These are phyloP conservation scores for Drosophila serrata DNA, from an alignment of 1,140 invertebrate genomes.

Conservation along the genomic window DNA sequence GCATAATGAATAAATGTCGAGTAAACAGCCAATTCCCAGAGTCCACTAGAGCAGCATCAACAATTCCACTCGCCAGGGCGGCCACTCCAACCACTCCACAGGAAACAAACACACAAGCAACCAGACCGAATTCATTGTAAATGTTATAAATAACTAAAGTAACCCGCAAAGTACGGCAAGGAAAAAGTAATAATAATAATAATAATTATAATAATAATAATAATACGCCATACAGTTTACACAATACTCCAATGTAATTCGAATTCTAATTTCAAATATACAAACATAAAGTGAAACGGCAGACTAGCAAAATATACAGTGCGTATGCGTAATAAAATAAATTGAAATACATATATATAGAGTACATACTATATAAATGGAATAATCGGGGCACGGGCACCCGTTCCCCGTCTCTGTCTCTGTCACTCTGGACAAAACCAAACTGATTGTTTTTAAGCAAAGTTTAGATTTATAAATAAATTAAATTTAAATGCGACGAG, in stretches of 20 bases:
- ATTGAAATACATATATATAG: conserved; percentile 49
- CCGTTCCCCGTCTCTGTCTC: conserved; percentile 46
- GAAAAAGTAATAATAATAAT: conserved; percentile 30
- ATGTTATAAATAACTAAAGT: conserved; percentile 80
- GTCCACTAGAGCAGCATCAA: conserved; percentile 13
- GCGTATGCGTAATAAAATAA: conserved; percentile 71
- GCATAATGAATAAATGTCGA: conserved; percentile 79
- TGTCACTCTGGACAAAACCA: conserved; percentile 67
- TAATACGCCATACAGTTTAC: conserved; percentile 57
- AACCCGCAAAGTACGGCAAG: conserved; percentile 54
- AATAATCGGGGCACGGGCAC: conserved; percentile 21
- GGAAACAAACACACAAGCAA: conserved; percentile 41
- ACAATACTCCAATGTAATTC: conserved; percentile 62
- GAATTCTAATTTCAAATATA: conserved; percentile 68
- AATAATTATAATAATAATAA: conserved; percentile 50
- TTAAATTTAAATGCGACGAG: conserved; percentile 38
- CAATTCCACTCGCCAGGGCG: conserved; percentile 14
- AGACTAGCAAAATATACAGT: conserved; percentile 79
- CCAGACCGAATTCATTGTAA: conserved; percentile 73
- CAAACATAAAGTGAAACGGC: conserved; percentile 51
- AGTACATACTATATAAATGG: conserved; percentile 32
- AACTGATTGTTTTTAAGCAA: conserved; percentile 80
- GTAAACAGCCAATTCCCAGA: conserved; percentile 44
- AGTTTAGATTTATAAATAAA: conserved; percentile 64
- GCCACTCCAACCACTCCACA: conserved; percentile 2